A percentile compares a stretch with the other conserved stretches of the same genome.
phyloP scores from a whole-genome alignment of 2,797 vertebrate genomes.

The Cheirogaleus major region DNA sequence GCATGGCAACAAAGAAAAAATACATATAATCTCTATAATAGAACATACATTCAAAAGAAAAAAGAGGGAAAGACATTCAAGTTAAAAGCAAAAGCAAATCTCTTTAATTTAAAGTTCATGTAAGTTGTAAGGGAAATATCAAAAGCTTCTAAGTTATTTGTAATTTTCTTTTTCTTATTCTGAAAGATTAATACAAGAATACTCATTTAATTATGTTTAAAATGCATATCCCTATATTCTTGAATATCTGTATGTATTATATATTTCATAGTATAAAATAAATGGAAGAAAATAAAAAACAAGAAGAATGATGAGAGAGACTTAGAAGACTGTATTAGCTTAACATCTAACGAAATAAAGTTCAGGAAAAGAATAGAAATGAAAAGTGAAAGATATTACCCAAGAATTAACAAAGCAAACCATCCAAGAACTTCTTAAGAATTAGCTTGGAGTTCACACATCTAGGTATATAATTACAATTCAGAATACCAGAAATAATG shows the following conservation, averaged over 20 bases:
- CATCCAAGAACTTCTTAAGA: background rate
- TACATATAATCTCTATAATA: background rate
- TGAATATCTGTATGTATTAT: background rate
- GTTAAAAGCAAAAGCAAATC: background rate
- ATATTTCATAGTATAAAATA: background rate
- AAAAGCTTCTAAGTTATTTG: background rate
- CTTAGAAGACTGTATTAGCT: background rate
- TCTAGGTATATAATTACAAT: background rate
- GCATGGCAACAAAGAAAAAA: background rate
- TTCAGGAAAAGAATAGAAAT: background rate
- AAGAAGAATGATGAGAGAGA: background rate
- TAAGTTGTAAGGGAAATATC: background rate
- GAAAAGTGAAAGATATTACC: background rate
- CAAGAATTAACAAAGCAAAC: background rate
- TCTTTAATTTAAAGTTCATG: background rate
- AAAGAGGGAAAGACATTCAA: background rate
- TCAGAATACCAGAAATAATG: background rate
- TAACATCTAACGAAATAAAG: background rate
- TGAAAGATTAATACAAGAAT: background rate
- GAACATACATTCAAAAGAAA: background rate
- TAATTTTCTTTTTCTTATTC: background rate
- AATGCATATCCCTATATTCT: background rate
- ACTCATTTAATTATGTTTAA: background rate
- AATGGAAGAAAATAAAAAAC: background rate
- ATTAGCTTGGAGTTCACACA: background rate